phyloP scores from a whole-genome alignment of 2,888 invertebrate species.

The Camponotus fellah region DNA sequence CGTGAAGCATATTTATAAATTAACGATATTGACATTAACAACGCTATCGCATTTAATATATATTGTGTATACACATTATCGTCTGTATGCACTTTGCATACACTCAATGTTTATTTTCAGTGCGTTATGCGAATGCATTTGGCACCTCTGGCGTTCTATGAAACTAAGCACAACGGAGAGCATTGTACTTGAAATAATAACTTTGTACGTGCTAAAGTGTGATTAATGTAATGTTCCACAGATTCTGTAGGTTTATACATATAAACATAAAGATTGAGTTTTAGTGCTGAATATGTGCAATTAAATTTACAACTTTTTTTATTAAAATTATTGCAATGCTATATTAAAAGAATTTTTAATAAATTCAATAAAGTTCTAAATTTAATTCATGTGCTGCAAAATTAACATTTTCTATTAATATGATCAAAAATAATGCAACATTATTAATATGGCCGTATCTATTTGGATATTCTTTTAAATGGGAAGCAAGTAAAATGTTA shows the following conservation, averaged over 20 bases:
- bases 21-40: neutral
- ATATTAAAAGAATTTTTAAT: neutral
- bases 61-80: neutral
- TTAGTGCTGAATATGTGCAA: neutral
- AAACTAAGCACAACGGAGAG: neutral
- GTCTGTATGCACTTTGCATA: neutral
- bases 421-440: neutral
- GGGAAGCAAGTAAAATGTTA: neutral
- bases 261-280: neutral
- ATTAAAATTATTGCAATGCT: neutral
- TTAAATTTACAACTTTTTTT: neutral
- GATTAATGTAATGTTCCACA: neutral
- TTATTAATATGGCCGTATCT: neutral
- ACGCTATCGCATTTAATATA: neutral
- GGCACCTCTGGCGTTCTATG: neutral
- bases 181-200: slow-evolving; percentile 8
- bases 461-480: neutral
- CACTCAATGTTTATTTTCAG: neutral
- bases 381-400: neutral
- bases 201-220: neutral
- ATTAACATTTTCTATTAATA: neutral
- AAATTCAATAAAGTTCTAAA: no score
- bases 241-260: neutral
- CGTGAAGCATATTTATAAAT: neutral
- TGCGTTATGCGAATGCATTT: neutral